A percentile compares a stretch with the other conserved stretches of the same genome.
These are phyloP conservation scores for Tenthredo distinguenda DNA, from an alignment of 2,888 invertebrate genomes.

Conservation along the genomic window DNA sequence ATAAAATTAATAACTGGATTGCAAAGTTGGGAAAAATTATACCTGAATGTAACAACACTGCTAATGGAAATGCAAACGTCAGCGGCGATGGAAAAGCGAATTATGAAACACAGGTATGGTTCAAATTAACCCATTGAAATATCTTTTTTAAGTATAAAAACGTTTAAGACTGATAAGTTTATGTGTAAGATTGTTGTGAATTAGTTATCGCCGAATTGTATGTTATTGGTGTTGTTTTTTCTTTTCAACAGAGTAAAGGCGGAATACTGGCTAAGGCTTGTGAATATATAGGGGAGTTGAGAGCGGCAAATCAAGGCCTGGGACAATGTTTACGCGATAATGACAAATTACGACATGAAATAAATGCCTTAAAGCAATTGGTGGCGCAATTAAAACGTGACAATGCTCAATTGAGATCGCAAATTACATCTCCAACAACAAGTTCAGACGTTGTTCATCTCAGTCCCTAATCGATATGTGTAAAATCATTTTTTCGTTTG, in stretches of 20 bases:
- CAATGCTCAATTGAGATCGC: slow-evolving; percentile 85
- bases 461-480: slow-evolving; percentile 63
- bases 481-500: slow-evolving; percentile 31
- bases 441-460: slow-evolving; percentile 65
- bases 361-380: slow-evolving; percentile 86
- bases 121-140: neutral
- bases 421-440: slow-evolving; percentile 71
- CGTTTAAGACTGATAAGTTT: neutral
- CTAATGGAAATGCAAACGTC: slow-evolving; percentile 68
- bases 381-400: slow-evolving; percentile 87
- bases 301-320: slow-evolving; percentile 88
- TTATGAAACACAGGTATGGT: slow-evolving; percentile 74
- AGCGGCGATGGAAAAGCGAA: slow-evolving; percentile 74
- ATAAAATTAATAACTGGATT: slow-evolving; percentile 99
- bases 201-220: slow-evolving; percentile 43
- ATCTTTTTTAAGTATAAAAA: neutral
- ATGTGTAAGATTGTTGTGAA: neutral
- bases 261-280: slow-evolving; percentile 97
- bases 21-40: slow-evolving; percentile 94
- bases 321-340: slow-evolving; percentile 84
- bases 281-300: slow-evolving; percentile 94
- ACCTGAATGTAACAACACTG: slow-evolving; percentile 82
- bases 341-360: slow-evolving; percentile 86
- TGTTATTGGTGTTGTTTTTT: slow-evolving; percentile 38
- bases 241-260: slow-evolving; percentile 89